Conservation (phyloP, 2,797 vertebrate genomes). For the Enteromius fasciolatus region DNA sequence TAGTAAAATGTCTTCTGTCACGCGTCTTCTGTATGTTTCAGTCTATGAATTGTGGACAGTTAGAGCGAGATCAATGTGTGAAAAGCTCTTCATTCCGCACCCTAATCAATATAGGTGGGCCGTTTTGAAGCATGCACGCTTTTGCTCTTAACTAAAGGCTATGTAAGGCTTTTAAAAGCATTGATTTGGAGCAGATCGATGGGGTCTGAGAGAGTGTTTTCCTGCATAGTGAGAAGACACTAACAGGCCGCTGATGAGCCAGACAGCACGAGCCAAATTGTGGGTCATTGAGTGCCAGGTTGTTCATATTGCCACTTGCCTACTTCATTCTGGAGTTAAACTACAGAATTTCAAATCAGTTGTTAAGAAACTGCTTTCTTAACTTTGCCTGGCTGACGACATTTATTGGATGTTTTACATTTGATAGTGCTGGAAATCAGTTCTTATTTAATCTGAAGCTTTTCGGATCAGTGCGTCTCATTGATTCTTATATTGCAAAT, state of each 20-base stretch:
- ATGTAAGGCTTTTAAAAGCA: constrained; percentile 62
- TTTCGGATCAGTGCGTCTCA: background rate
- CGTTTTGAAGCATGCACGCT: constrained; percentile 52
- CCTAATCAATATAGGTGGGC: constrained; percentile 52
- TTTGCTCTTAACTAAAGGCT: constrained; percentile 58
- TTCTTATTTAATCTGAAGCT: background rate
- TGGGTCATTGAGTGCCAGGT: constrained; percentile 4
- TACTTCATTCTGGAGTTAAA: constrained; percentile 30
- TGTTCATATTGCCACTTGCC: constrained; percentile 42
- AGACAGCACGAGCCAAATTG: constrained; percentile 27
- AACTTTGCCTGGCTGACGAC: background rate
- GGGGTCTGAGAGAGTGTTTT: constrained; percentile 52
- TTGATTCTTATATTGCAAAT: background rate
- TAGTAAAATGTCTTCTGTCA: background rate
- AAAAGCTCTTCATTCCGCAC: constrained; percentile 29
- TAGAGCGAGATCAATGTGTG: background rate
- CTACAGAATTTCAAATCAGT: constrained; percentile 13
- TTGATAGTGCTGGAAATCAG: no score
- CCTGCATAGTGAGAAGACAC: constrained; percentile 54
- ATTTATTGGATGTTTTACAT: background rate
- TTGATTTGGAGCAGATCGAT: constrained; percentile 55
- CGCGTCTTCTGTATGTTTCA: background rate
- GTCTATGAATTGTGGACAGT: background rate
- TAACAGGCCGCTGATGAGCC: constrained; percentile 45
- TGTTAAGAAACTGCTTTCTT: constrained; percentile 1